These are phyloP conservation scores for Bombus difficillimus DNA, from an alignment of 1,140 invertebrate genomes.

Conservation along the genomic window DNA sequence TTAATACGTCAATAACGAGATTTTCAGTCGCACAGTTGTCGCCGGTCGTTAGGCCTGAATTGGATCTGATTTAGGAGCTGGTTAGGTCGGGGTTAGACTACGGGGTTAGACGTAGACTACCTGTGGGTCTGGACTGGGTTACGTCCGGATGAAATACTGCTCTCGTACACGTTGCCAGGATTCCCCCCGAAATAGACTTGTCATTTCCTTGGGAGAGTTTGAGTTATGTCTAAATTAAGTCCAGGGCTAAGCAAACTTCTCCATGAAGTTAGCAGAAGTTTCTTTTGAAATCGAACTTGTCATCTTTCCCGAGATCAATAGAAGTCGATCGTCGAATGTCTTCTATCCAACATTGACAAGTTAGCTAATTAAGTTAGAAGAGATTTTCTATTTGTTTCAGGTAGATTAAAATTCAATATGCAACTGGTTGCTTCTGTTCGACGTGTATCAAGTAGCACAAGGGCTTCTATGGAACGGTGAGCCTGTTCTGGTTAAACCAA, in stretches of 20 bases:
- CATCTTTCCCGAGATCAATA: not conserved
- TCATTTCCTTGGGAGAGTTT: constrained; percentile 20
- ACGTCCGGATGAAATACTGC: constrained; percentile 13
- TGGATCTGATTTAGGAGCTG: constrained; percentile 21
- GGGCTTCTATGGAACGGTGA: not conserved
- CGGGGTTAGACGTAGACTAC: constrained; percentile 18
- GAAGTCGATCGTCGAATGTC: not conserved
- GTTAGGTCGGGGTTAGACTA: constrained; percentile 23
- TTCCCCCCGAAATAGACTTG: constrained; percentile 20
- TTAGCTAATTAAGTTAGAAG: not conserved
- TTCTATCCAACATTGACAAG: not conserved
- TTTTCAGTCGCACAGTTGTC: not conserved
- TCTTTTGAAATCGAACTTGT: not conserved
- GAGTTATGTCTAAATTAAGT: not conserved
- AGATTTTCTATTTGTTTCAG: not conserved
- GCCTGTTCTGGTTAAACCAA: not conserved
- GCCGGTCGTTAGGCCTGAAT: constrained; percentile 14
- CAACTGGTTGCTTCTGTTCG: not conserved
- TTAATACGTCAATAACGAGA: not conserved
- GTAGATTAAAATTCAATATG: not conserved
- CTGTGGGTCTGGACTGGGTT: constrained; percentile 4
- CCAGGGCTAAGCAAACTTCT: not conserved
- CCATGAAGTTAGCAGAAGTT: no score
- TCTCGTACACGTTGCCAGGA: constrained; percentile 20
- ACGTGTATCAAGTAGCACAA: not conserved